These are phyloP conservation scores for Adrianichthys oophorus DNA, from an alignment of 2,797 vertebrate species.

Conservation along the genomic window DNA sequence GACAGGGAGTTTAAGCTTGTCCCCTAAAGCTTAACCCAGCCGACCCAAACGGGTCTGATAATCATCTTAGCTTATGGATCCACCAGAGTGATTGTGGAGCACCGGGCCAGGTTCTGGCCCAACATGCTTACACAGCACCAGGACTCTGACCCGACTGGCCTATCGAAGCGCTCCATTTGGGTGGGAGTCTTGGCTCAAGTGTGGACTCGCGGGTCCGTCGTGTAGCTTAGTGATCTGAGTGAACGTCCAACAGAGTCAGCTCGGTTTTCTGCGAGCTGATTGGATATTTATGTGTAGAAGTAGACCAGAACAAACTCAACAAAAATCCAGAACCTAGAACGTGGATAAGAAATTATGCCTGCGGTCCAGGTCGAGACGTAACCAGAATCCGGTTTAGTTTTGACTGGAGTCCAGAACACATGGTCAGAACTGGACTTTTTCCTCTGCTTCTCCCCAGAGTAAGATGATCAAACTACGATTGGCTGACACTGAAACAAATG, in stretches of 20 bases:
- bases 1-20: no score
- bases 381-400: neutral
- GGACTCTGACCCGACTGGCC: neutral
- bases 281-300: neutral
- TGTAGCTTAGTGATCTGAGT: no score
- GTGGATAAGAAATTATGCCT: no score
- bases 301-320: neutral
- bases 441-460: no score
- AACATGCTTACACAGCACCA: constrained; percentile 12
- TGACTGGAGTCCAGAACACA: no score
- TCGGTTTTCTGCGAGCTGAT: no score
- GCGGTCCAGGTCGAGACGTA: no score
- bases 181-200: neutral
- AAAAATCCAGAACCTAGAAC: neutral
- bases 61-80: constrained; percentile 7
- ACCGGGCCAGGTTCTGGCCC: neutral
- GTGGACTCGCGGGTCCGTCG: no score
- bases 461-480: no score
- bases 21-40: neutral
- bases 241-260: no score
- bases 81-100: neutral
- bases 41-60: neutral
- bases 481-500: neutral
- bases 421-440: no score
- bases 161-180: neutral